Conservation (phyloP, 2,797 vertebrate genomes). For the Sylvia borin region DNA sequence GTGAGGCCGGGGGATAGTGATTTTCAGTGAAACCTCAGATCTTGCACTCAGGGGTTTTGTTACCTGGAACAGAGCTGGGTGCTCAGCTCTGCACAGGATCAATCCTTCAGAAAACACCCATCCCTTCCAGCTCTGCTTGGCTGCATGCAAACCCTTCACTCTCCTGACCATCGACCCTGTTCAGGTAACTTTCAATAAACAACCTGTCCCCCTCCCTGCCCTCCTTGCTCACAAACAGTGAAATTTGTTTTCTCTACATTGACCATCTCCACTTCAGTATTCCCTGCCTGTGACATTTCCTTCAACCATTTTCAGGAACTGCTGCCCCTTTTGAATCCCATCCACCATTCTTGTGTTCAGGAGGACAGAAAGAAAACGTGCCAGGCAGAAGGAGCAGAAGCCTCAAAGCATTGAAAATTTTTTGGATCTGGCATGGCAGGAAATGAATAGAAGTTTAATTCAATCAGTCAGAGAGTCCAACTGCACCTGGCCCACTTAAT, state of each 20-base stretch:
- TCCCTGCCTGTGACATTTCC: background rate
- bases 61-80: background rate
- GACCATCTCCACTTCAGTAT: background rate
- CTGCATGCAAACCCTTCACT: background rate
- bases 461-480: conserved; percentile 42
- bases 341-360: background rate
- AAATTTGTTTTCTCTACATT: background rate
- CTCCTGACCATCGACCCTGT: background rate
- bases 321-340: background rate
- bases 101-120: background rate
- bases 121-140: background rate
- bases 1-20: background rate
- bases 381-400: background rate
- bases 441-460: conserved; percentile 51
- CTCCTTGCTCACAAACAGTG: background rate
- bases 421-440: conserved; percentile 3
- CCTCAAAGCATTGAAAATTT: background rate
- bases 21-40: background rate
- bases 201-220: background rate
- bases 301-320: background rate
- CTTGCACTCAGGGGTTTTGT: background rate
- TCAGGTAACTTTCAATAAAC: background rate
- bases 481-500: conserved; percentile 32
- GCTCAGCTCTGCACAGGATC: background rate
- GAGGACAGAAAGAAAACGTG: background rate